phyloP scores from a whole-genome alignment of 2,797 vertebrate genomes.

The Onychomys arenicola region DNA sequence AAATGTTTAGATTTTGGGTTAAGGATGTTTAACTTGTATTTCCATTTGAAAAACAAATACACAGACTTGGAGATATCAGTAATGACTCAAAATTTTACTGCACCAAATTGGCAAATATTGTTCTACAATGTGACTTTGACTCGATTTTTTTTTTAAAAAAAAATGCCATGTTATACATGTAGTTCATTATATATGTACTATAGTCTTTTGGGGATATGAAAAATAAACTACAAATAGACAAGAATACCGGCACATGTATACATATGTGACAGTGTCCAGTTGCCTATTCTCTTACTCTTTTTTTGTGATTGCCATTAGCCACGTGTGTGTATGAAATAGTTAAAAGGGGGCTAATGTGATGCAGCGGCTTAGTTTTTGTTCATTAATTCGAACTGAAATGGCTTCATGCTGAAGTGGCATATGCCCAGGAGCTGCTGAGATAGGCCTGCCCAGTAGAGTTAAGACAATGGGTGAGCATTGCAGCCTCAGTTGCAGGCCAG shows the following conservation, averaged over 20 bases:
- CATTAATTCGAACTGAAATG: constrained; percentile 16
- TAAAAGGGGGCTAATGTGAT: not conserved
- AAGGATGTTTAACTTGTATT: not conserved
- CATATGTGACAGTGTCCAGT: not conserved
- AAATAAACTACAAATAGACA: not conserved
- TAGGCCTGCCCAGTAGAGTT: not conserved
- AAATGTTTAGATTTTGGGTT: not conserved
- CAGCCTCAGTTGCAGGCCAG: no score
- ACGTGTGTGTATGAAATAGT: not conserved
- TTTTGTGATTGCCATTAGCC: not conserved
- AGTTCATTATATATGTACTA: not conserved
- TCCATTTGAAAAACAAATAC: constrained; percentile 35
- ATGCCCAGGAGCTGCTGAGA: not conserved
- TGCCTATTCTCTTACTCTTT: not conserved
- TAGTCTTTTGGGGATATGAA: constrained; percentile 41
- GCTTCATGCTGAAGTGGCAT: not conserved
- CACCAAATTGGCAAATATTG: not conserved
- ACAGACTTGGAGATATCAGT: not conserved
- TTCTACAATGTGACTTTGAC: not conserved
- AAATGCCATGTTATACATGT: not conserved
- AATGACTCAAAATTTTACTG: not conserved
- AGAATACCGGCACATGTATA: not conserved
- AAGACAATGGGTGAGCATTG: not conserved
- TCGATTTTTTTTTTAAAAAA: not conserved
- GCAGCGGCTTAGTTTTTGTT: not conserved